Percentiles rank a stretch among this genome's conserved stretches.
These are phyloP conservation scores for Hemiprocne comata DNA, from an alignment of 2,113 vertebrate genomes.

Conservation along the genomic window DNA sequence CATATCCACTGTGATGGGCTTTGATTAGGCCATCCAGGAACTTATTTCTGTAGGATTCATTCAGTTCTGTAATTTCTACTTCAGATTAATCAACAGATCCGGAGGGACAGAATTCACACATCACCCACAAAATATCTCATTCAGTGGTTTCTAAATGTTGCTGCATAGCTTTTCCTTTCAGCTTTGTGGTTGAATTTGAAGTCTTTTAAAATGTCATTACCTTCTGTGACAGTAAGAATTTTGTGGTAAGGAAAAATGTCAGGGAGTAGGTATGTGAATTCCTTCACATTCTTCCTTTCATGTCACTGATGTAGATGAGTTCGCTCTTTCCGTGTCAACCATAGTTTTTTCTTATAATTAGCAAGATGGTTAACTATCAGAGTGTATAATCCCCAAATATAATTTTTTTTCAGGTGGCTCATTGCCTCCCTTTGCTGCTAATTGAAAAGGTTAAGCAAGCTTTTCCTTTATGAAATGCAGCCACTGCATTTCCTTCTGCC, in stretches of 20 bases:
- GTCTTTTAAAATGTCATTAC: slow-evolving; percentile 39
- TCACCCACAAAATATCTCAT: slow-evolving; percentile 11
- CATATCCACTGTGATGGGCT: background rate
- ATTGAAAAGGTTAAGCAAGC: background rate
- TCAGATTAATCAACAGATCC: background rate
- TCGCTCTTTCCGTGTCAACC: background rate
- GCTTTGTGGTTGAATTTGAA: background rate
- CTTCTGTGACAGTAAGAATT: background rate
- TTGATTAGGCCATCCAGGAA: background rate
- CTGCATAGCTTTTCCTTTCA: slow-evolving; percentile 16
- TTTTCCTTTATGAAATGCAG: background rate
- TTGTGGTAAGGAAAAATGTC: slow-evolving; percentile 45
- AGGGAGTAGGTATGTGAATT: background rate
- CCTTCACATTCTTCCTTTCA: background rate
- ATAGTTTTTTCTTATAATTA: background rate
- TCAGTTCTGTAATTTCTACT: slow-evolving; percentile 1
- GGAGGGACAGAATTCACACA: background rate
- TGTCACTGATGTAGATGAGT: background rate
- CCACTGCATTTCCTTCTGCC: background rate
- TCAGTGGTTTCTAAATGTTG: slow-evolving; percentile 16
- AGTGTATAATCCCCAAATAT: background rate
- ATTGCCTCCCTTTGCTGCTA: background rate
- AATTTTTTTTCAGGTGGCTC: background rate
- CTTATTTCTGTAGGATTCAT: background rate
- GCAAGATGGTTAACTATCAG: background rate